Evolutionary conservation across 2,113 vertebrate species (phyloP).

Genomic region (Canis aureus): DNA sequence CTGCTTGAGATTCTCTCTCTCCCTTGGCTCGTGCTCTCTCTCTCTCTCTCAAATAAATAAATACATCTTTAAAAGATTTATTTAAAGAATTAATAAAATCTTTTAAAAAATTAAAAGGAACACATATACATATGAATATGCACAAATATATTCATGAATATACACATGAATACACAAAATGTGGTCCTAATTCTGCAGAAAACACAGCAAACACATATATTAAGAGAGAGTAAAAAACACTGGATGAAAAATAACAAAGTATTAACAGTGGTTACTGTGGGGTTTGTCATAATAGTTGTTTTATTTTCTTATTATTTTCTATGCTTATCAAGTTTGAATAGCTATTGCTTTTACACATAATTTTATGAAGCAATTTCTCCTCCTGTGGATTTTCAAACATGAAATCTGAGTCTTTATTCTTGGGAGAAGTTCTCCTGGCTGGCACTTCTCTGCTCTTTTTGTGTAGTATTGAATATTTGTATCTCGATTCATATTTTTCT

Average conservation of each 20-base stretch:
- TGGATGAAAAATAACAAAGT: not conserved
- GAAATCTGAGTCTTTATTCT: not conserved
- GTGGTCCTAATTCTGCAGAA: not conserved
- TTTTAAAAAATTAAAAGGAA: not conserved
- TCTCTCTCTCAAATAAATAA: not conserved
- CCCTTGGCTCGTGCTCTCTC: not conserved
- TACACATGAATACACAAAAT: not conserved
- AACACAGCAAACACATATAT: not conserved
- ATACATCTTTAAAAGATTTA: not conserved
- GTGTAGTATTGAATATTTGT: not conserved
- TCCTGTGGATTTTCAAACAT: not conserved
- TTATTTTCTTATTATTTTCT: slow-evolving; percentile 8
- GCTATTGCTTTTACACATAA: not conserved
- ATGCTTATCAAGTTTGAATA: not conserved
- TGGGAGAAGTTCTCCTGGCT: not conserved
- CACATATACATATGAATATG: not conserved
- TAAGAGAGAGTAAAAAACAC: not conserved
- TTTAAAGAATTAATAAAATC: not conserved
- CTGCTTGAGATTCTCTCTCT: not conserved
- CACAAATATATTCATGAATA: not conserved
- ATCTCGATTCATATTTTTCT: slow-evolving; percentile 46
- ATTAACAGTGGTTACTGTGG: not conserved
- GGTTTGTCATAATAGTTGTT: not conserved
- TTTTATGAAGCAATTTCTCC: slow-evolving; percentile 23
- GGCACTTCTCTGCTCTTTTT: not conserved